Evolutionary conservation across 2,888 invertebrate genomes (phyloP).

Genomic region (Meloe dianella): DNA sequence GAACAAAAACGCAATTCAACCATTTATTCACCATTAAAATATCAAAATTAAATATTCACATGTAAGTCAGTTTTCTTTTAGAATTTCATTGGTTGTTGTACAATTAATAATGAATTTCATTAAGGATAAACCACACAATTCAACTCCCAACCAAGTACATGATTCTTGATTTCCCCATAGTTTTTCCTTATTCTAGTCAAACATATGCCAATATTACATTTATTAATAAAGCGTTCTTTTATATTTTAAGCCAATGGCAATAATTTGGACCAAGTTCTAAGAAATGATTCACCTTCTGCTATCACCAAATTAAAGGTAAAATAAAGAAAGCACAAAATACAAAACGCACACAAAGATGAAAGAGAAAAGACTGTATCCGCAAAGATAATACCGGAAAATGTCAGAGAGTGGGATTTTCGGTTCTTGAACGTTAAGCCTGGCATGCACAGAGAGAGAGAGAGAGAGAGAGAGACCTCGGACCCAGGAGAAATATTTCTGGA

Average conservation of each 20-base stretch:
- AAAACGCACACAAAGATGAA: background rate
- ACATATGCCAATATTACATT: background rate
- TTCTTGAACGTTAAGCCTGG: background rate
- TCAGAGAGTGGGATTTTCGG: background rate
- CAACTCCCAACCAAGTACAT: background rate
- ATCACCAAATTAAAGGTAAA: background rate
- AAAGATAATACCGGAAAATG: background rate
- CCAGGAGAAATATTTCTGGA: background rate
- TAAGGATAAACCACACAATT: background rate
- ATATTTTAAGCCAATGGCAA: background rate
- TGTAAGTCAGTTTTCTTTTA: background rate
- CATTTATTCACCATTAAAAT: background rate
- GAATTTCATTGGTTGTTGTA: background rate
- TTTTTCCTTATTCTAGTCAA: background rate
- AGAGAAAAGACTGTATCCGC: background rate
- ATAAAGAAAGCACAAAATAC: background rate
- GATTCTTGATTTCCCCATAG: conserved; percentile 4
- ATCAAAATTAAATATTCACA: background rate
- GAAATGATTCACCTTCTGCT: background rate
- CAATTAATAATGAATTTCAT: background rate
- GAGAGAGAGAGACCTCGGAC: too few species aligned
- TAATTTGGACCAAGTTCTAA: too few species aligned
- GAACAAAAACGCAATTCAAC: background rate
- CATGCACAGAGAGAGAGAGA: too few species aligned
- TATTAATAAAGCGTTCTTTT: background rate